A percentile compares a stretch with the other conserved stretches of the same genome.
These are phyloP conservation scores for Saccopteryx leptura DNA, from an alignment of 2,113 vertebrate genomes.

Conservation along the genomic window DNA sequence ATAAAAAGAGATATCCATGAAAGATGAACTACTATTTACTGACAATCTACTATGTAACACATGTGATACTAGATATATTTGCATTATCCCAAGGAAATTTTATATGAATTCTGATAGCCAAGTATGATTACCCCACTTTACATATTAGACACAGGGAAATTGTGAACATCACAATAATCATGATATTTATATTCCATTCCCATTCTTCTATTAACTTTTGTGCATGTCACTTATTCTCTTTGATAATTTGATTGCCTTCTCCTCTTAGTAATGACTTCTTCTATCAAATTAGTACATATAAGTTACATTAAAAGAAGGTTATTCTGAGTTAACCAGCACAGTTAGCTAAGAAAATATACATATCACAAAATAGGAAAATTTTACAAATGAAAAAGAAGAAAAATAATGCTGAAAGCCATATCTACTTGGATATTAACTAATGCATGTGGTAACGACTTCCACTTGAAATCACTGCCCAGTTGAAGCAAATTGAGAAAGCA, in stretches of 20 bases:
- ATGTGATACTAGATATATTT: not conserved
- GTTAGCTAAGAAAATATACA: not conserved
- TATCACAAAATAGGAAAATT: not conserved
- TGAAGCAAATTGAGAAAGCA: not conserved
- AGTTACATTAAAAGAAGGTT: not conserved
- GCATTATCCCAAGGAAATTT: not conserved
- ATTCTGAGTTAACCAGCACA: not conserved
- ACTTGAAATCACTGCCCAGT: not conserved
- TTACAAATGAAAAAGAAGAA: not conserved
- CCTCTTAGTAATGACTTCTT: not conserved
- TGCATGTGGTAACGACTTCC: not conserved
- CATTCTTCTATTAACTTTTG: not conserved
- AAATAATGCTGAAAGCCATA: not conserved
- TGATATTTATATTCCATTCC: not conserved
- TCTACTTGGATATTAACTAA: not conserved
- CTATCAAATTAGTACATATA: not conserved
- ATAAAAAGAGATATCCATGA: not conserved
- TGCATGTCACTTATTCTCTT: not conserved
- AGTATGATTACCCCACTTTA: not conserved
- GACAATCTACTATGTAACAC: not conserved
- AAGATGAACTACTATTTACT: constrained; percentile 9
- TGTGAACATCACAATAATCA: not conserved
- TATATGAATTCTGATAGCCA: not conserved
- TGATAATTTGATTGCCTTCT: not conserved
- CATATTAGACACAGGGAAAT: not conserved